These are phyloP conservation scores for Ctenomys sociabilis DNA, from an alignment of 2,113 vertebrate species.

Conservation along the genomic window DNA sequence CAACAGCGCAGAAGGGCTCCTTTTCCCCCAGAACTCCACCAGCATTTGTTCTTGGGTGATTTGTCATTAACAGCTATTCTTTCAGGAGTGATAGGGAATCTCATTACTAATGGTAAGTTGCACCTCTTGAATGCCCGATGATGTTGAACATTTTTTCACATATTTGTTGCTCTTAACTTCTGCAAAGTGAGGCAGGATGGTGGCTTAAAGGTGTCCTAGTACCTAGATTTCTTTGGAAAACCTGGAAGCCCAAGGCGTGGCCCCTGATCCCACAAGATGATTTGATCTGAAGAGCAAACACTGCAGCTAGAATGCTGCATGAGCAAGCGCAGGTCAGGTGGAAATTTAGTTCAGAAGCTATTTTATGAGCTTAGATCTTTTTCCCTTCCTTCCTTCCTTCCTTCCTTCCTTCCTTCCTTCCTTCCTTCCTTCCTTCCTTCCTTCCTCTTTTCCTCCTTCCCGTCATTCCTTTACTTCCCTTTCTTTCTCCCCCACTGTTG, in stretches of 20 bases:
- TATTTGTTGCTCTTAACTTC: neutral
- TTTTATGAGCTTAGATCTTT: neutral
- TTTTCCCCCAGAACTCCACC: neutral
- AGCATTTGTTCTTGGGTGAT: neutral
- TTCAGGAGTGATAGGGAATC: neutral
- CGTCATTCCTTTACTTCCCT: neutral
- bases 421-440: neutral
- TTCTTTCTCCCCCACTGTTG: neutral
- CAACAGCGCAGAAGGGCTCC: neutral
- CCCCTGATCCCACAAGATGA: neutral
- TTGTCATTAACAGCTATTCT: neutral
- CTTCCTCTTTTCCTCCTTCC: too few species aligned
- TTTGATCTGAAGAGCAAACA: neutral
- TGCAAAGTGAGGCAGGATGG: neutral
- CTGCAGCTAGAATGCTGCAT: neutral
- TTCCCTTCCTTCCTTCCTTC: neutral
- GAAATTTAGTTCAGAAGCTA: neutral
- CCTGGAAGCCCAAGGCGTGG: neutral
- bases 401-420: too few species aligned
- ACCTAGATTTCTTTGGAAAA: neutral
- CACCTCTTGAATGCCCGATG: neutral
- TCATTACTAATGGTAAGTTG: neutral
- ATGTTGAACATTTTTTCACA: neutral
- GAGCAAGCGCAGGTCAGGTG: neutral
- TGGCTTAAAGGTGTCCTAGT: neutral